Conservation (phyloP, 2,113 vertebrate species). For the Danionella cerebrum region DNA sequence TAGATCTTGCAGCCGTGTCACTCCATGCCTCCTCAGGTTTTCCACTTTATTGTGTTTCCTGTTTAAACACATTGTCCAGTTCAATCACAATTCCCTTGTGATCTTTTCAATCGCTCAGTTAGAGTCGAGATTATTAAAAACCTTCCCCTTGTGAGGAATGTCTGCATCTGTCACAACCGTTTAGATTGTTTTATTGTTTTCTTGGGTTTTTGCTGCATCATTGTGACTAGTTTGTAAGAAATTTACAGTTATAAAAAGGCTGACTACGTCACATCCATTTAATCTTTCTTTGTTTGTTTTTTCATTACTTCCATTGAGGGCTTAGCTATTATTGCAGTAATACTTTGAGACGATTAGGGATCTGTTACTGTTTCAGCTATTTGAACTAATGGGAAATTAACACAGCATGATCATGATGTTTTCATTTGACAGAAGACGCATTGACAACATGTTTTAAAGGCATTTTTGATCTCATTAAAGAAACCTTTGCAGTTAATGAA, state of each 20-base stretch:
- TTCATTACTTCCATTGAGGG: not conserved
- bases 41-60: not conserved
- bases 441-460: no score
- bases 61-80: not conserved
- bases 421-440: no score
- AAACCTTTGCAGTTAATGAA: no score
- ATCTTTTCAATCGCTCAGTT: not conserved
- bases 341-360: not conserved
- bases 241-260: not conserved
- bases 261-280: not conserved
- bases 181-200: not conserved
- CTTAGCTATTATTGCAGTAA: not conserved
- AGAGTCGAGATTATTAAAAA: not conserved
- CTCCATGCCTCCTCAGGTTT: not conserved
- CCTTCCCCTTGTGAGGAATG: not conserved
- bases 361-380: not conserved
- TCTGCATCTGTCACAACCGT: not conserved
- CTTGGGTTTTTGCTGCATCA: not conserved
- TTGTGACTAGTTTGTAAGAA: not conserved
- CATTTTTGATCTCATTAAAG: no score
- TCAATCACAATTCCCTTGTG: not conserved
- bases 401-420: not conserved
- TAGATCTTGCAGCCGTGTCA: conserved; percentile 12
- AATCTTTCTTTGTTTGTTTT: not conserved
- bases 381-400: not conserved